A percentile compares a stretch with the other conserved stretches of the same genome.
Evolutionary conservation across 2,113 vertebrate species (phyloP).

Genomic region (Prochilodus magdalenae): DNA sequence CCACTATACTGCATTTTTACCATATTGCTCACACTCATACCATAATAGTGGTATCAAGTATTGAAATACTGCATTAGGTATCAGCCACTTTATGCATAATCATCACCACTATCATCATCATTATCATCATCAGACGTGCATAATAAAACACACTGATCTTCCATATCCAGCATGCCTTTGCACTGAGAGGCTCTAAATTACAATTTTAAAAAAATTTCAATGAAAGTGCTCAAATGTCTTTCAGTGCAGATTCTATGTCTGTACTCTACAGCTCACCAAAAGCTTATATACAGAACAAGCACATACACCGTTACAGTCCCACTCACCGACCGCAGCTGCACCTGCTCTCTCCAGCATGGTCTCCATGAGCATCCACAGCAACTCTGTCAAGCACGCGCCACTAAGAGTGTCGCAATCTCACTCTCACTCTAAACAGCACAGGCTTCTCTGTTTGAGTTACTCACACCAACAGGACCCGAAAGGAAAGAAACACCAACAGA

Average conservation of each 20-base stretch:
- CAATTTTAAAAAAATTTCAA: no score
- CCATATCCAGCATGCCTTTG: no score
- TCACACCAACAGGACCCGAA: background rate
- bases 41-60: no score
- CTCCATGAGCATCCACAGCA: constrained; percentile 59
- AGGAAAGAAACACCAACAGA: constrained; percentile 37
- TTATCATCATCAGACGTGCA: no score
- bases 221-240: background rate
- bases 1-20: no score
- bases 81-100: no score
- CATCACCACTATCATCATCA: no score
- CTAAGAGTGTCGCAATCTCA: background rate
- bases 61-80: no score
- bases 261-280: background rate
- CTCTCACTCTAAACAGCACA: constrained; percentile 9
- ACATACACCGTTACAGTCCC: background rate
- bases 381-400: background rate
- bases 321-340: constrained; percentile 72
- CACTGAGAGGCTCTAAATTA: no score
- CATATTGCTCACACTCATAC: no score
- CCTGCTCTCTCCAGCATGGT: constrained; percentile 75
- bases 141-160: no score
- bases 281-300: background rate
- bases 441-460: constrained; percentile 8
- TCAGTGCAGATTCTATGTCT: no score